Base-by-base conservation (phyloP, 2,797 vertebrate genomes). In the Crypturellus tataupa region DNA sequence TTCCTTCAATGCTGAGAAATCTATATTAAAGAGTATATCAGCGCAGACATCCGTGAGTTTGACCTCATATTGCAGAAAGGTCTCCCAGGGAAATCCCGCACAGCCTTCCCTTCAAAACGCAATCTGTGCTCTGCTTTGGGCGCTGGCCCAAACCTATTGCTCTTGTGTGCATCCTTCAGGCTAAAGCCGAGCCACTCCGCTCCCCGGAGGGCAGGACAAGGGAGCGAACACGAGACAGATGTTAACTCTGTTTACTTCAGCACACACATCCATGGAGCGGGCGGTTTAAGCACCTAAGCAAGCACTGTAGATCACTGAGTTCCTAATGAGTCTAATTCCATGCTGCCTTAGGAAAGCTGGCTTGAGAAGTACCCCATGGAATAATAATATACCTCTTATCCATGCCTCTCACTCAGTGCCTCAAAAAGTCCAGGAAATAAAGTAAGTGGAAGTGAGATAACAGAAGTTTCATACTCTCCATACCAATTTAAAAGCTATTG, bases 401-500 rank as follows among this genome's bases (percentile, higher is more conserved):
- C 31, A 62, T 39, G 16, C 4, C 25, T 69, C 58, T 92, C 68
- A 70, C 33, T 83, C 5, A 1, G 12, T 70, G 37, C 47, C 46
- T 83, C 51, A 68, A 40, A 59, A 85, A 59, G 53, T 44, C 58
- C n/a, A 80, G 49, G 53, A 90, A 92, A 80, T 68, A 77, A 79
- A 90, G 58, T 44, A 83, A 87, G 79, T 40, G 29, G 37, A 80
- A 77, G 20, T 59, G 76, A 93, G 44, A 78, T 73, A 90, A 69
- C 60, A 93, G 80, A 73, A 63, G 25, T 75, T 88, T 79, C 71
- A 49, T 53, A 37, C 19, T 60, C 46, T 93, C 64, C 44, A 35
- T 87, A 78, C 15, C 53, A 82, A 64, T 94, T 77, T 89, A 87
- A 90, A 94, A 87, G 33, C 71, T 85, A 65, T 71, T 77, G 81